These are phyloP conservation scores for Paramuricea clavata DNA, from an alignment of 92 coral and sea anemone genomes.

Conservation along the genomic window DNA sequence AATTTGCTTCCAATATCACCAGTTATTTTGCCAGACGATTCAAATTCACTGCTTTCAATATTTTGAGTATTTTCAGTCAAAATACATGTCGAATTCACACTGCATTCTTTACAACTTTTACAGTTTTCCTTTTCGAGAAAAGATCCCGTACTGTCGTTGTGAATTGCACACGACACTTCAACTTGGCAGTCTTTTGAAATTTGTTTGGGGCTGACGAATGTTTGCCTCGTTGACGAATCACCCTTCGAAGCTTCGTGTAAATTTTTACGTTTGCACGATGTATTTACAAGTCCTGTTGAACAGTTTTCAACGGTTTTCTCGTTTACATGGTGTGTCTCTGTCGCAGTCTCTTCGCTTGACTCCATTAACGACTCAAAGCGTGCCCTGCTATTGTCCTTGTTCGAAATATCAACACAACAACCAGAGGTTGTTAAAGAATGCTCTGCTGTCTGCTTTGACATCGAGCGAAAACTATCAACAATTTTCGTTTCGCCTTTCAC, in stretches of 20 bases:
- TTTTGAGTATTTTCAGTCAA: neutral
- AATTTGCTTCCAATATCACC: constrained; percentile 40
- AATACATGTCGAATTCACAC: neutral
- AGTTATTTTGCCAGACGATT: constrained; percentile 54
- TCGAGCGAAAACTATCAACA: neutral
- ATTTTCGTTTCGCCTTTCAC: neutral
- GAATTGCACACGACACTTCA: constrained; percentile 52
- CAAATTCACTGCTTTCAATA: neutral
- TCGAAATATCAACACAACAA: constrained; percentile 36
- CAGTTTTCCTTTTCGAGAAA: neutral
- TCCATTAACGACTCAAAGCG: constrained; percentile 19
- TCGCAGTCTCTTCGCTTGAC: neutral
- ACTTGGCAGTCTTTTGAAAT: constrained; percentile 42
- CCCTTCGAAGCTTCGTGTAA: neutral
- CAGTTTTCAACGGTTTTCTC: neutral
- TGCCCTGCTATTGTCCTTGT: constrained; percentile 19
- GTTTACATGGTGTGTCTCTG: neutral
- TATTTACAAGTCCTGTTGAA: neutral
- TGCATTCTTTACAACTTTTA: neutral
- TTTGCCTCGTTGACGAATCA: constrained; percentile 18
- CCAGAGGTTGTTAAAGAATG: neutral
- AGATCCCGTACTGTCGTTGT: constrained; percentile 9
- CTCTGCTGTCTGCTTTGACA: neutral
- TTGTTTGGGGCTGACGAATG: constrained; percentile 38
- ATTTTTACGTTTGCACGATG: neutral